These are phyloP conservation scores for Tursiops truncatus DNA, from an alignment of 2,113 vertebrate species.

Conservation along the genomic window DNA sequence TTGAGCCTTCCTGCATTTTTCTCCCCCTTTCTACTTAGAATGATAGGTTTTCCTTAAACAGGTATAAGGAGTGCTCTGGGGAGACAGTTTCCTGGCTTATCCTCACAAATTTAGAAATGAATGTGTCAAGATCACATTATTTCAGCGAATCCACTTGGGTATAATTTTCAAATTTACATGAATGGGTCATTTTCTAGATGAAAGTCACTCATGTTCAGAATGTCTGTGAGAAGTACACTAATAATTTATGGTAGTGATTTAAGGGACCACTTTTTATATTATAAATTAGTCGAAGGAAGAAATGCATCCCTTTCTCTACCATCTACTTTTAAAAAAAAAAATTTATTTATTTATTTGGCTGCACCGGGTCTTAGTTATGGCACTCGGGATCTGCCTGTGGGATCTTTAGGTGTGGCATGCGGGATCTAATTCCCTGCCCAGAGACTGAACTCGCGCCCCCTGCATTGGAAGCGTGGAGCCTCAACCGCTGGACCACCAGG, in stretches of 20 bases:
- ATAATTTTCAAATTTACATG: conserved; percentile 28
- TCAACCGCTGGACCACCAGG: too few species aligned
- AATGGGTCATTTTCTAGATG: conserved; percentile 27
- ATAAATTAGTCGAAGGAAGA: neutral
- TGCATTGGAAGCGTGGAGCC: too few species aligned
- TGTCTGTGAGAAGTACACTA: conserved; percentile 2
- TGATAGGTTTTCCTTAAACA: neutral
- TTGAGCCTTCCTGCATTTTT: neutral
- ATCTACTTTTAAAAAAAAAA: neutral
- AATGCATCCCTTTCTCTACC: neutral
- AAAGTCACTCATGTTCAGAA: conserved; percentile 26
- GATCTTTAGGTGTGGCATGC: too few species aligned
- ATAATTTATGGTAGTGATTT: conserved; percentile 15
- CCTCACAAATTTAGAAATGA: conserved; percentile 40
- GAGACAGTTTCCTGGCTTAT: neutral
- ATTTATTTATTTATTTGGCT: too few species aligned
- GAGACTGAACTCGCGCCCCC: too few species aligned
- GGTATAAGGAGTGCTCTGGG: neutral
- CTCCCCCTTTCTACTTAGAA: neutral
- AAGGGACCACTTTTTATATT: neutral
- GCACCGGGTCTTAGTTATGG: too few species aligned
- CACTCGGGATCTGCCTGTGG: too few species aligned
- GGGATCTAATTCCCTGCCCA: too few species aligned
- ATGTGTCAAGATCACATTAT: neutral
- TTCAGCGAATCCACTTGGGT: conserved; percentile 3